Conservation (phyloP, 2,888 invertebrate genomes). For the Drosophila neoperkinsi region DNA sequence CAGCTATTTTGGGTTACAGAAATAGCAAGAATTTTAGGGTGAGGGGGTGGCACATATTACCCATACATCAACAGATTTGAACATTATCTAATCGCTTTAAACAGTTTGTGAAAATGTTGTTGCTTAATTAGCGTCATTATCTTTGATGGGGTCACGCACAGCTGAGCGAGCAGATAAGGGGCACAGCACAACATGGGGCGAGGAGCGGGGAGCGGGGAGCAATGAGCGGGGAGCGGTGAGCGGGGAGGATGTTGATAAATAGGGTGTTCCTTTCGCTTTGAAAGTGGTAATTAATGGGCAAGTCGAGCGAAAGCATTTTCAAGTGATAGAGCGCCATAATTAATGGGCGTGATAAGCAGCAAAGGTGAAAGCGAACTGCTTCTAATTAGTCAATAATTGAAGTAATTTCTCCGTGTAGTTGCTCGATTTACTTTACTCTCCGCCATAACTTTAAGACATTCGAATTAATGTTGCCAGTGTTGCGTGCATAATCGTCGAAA, state of each 20-base stretch:
- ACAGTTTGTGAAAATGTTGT: slow-evolving; percentile 63
- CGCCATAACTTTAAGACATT: slow-evolving; percentile 3
- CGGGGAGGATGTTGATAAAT: slow-evolving; percentile 58
- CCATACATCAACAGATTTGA: slow-evolving; percentile 43
- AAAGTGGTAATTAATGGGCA: slow-evolving; percentile 70
- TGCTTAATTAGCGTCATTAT: slow-evolving; percentile 77
- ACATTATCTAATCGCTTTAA: slow-evolving; percentile 71
- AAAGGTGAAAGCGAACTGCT: slow-evolving; percentile 19
- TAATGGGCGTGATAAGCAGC: slow-evolving; percentile 35
- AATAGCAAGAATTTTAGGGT: slow-evolving; percentile 11
- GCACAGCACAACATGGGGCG: not conserved
- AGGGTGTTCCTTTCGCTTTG: slow-evolving; percentile 25
- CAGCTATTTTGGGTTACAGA: slow-evolving; percentile 15
- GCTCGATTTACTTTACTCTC: not conserved
- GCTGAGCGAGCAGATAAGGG: slow-evolving; percentile 36
- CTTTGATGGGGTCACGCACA: slow-evolving; percentile 71
- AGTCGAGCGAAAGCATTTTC: slow-evolving; percentile 47
- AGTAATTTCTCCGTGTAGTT: slow-evolving; percentile 13
- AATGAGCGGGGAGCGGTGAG: not conserved
- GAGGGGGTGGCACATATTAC: not conserved
- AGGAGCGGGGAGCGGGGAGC: not conserved
- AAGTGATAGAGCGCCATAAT: slow-evolving; percentile 47
- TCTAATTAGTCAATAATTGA: slow-evolving; percentile 35
- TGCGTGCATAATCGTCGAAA: slow-evolving; percentile 65
- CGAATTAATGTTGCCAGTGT: slow-evolving; percentile 43